A percentile compares a stretch with the other conserved stretches of the same genome.
Conservation (phyloP, 2,888 invertebrate genomes). For the Anticlea derivata region DNA sequence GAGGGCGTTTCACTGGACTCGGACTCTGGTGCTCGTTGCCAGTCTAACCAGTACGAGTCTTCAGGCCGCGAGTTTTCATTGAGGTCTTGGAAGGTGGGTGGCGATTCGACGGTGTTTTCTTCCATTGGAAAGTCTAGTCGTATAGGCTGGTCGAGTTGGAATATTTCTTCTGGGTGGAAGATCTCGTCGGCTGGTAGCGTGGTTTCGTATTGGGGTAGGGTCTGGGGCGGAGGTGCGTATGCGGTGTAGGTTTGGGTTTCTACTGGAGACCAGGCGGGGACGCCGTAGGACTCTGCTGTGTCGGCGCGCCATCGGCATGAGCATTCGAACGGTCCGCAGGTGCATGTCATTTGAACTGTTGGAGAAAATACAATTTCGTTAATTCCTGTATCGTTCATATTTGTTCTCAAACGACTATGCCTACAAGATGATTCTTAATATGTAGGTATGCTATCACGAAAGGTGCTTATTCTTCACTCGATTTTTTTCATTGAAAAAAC, state of each 20-base stretch:
- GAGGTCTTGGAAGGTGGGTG: constrained; percentile 88
- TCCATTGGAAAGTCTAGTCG: constrained; percentile 85
- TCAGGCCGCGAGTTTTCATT: constrained; percentile 88
- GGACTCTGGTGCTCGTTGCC: constrained; percentile 75
- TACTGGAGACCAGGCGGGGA: constrained; percentile 63
- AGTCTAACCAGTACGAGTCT: constrained; percentile 84
- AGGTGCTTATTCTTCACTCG: too few species aligned
- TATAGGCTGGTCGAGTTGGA: constrained; percentile 89
- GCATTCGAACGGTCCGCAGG: constrained; percentile 90
- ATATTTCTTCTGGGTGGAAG: constrained; percentile 91
- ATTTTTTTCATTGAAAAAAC: too few species aligned
- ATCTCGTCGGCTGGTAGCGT: constrained; percentile 86
- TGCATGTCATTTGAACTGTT: constrained; percentile 85
- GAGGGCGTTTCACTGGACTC: constrained; percentile 83
- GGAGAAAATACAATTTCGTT: constrained; percentile 33
- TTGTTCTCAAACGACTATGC: too few species aligned
- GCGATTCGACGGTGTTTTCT: constrained; percentile 82
- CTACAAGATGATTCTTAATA: too few species aligned
- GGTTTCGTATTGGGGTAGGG: constrained; percentile 83
- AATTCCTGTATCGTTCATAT: not conserved
- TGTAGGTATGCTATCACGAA: too few species aligned
- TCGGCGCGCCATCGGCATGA: constrained; percentile 83
- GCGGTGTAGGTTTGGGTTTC: constrained; percentile 61
- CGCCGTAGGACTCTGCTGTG: constrained; percentile 61
- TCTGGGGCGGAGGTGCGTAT: constrained; percentile 59